Conservation (phyloP, 2,888 invertebrate species). For the Acrobasis repandana region DNA sequence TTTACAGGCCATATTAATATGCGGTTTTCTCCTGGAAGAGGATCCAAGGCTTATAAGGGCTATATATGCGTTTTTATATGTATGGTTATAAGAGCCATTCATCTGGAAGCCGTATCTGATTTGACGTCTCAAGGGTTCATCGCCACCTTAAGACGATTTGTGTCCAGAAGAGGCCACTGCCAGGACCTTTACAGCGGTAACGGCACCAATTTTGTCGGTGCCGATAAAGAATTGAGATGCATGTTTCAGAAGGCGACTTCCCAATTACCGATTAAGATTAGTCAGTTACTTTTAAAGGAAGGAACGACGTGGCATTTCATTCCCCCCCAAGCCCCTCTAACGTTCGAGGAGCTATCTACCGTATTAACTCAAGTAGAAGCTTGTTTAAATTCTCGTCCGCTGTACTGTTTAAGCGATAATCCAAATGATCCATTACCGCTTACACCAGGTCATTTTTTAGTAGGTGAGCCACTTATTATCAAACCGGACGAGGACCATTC, state of each 20-base stretch:
- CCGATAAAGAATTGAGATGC: neutral
- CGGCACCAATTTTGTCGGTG: constrained; percentile 28
- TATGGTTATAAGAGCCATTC: constrained; percentile 16
- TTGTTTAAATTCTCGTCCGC: constrained; percentile 36
- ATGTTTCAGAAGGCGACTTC: neutral
- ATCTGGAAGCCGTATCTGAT: constrained; percentile 21
- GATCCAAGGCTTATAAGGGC: constrained; percentile 6
- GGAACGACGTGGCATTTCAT: constrained; percentile 34
- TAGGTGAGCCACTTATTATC: constrained; percentile 22
- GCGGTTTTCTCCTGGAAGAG: neutral
- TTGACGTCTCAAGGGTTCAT: constrained; percentile 17
- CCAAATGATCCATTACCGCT: constrained; percentile 20
- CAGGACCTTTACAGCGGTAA: constrained; percentile 28
- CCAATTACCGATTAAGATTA: neutral
- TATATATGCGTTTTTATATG: constrained; percentile 15
- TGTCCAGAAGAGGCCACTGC: constrained; percentile 16
- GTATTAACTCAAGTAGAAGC: constrained; percentile 34
- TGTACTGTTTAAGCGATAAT: neutral
- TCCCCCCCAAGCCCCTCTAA: constrained; percentile 30
- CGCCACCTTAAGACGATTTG: constrained; percentile 22
- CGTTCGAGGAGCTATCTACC: constrained; percentile 33
- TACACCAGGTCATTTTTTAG: constrained; percentile 28
- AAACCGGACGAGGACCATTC: constrained; percentile 24
- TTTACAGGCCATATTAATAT: constrained; percentile 14
- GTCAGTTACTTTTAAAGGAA: neutral